Conservation (phyloP, 2,888 invertebrate genomes). For the Apantesis nais region DNA sequence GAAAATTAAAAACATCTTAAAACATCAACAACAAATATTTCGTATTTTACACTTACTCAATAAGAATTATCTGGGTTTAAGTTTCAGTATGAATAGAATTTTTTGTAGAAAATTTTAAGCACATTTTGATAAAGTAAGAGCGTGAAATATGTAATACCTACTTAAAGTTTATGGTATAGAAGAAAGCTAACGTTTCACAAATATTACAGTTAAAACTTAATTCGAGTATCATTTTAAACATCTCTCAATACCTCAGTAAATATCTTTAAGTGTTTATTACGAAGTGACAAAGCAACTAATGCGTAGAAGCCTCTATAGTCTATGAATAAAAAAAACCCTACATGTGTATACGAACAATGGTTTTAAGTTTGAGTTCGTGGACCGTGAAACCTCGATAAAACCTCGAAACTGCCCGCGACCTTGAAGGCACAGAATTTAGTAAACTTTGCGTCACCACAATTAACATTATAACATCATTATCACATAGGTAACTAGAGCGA, state of each 20-base stretch:
- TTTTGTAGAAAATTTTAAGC: no score
- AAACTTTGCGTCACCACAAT: conserved; percentile 34
- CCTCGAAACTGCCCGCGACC: conserved; percentile 36
- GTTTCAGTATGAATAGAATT: no score
- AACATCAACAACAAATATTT: no score
- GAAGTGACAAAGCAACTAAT: background rate
- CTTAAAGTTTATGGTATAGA: background rate
- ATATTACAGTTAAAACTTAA: background rate
- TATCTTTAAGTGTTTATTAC: background rate
- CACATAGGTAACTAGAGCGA: conserved; percentile 31
- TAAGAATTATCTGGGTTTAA: background rate
- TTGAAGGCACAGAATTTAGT: conserved; percentile 28
- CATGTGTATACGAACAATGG: background rate
- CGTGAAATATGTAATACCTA: no score
- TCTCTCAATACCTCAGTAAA: background rate
- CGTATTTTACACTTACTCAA: background rate
- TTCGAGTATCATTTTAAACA: background rate
- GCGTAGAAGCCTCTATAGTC: background rate
- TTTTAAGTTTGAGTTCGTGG: conserved; percentile 21
- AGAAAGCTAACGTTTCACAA: background rate
- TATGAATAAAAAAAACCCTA: background rate
- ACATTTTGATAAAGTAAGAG: no score
- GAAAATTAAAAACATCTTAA: no score
- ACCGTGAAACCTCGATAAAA: conserved; percentile 42
- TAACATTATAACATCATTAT: conserved; percentile 26